Percentiles rank a stretch among this genome's conserved stretches.
These are phyloP conservation scores for Arctocebus calabarensis DNA, from an alignment of 2,797 vertebrate species.

Conservation along the genomic window DNA sequence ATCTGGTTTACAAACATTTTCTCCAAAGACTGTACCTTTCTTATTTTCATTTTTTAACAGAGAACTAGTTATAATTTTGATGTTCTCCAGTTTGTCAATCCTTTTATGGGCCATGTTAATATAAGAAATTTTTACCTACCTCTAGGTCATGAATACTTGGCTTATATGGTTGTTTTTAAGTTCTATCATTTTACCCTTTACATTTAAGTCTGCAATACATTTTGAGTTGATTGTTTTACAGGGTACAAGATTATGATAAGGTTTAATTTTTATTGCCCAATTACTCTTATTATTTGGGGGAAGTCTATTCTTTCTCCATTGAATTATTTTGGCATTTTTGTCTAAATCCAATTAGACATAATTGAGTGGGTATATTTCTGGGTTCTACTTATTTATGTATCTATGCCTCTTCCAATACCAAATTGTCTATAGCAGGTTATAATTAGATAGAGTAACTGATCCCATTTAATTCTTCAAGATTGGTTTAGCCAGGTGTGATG, in stretches of 20 bases:
- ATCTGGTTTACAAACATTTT: not conserved
- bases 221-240: not conserved
- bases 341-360: not conserved
- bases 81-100: not conserved
- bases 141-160: not conserved
- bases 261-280: not conserved
- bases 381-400: not conserved
- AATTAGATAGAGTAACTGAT: not conserved
- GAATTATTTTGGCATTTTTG: not conserved
- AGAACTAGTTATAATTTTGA: not conserved
- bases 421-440: not conserved
- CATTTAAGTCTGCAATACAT: not conserved
- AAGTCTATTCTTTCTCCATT: not conserved
- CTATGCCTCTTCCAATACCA: not conserved
- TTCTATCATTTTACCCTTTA: not conserved
- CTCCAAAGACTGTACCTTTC: not conserved
- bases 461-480: not conserved
- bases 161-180: not conserved
- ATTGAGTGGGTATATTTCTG: not conserved
- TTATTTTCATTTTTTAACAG: not conserved
- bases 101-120: not conserved
- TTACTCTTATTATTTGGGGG: not conserved
- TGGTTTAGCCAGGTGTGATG: too few relatives aligned
- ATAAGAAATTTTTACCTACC: not conserved
- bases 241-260: not conserved